Evolutionary conservation across 2,888 invertebrate species (phyloP).

Genomic region (Andrena camellia): DNA sequence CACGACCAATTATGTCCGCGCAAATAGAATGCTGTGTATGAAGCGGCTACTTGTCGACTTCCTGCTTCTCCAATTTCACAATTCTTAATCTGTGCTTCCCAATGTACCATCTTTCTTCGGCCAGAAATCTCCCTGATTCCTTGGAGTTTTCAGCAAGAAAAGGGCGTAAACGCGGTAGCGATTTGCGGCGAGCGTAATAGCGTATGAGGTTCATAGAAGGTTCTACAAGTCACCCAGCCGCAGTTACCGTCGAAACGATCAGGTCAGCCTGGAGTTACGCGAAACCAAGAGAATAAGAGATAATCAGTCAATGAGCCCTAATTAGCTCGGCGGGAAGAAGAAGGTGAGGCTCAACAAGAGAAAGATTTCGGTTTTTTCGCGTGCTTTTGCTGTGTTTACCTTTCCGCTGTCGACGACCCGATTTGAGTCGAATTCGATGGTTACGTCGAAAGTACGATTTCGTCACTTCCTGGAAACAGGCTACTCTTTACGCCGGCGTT

Average conservation of each 20-base stretch:
- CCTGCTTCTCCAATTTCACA: neutral
- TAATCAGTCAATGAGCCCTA: slow-evolving; percentile 57
- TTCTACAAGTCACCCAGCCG: slow-evolving; percentile 15
- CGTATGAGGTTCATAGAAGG: slow-evolving; percentile 68
- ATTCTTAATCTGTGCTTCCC: neutral
- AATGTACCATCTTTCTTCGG: neutral
- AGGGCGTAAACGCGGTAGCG: slow-evolving; percentile 25
- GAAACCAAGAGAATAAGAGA: slow-evolving; percentile 50
- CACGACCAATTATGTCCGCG: slow-evolving; percentile 31
- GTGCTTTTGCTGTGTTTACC: slow-evolving; percentile 52
- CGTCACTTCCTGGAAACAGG: slow-evolving; percentile 35
- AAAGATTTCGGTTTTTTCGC: slow-evolving; percentile 16
- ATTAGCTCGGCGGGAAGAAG: slow-evolving; percentile 41
- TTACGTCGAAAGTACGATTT: slow-evolving; percentile 17
- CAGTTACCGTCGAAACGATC: slow-evolving; percentile 21
- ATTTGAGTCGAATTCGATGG: slow-evolving; percentile 28
- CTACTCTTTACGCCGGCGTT: slow-evolving; percentile 9
- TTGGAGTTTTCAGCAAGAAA: slow-evolving; percentile 27
- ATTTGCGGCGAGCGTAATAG: slow-evolving; percentile 50
- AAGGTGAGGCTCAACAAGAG: neutral
- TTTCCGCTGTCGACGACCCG: slow-evolving; percentile 52
- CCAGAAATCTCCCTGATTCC: slow-evolving; percentile 13
- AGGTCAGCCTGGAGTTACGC: slow-evolving; percentile 32
- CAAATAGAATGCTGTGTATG: slow-evolving; percentile 24
- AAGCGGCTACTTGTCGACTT: neutral